A percentile compares a stretch with the other conserved stretches of the same genome.
Conservation (phyloP, 2,888 invertebrate species). For the Ethmia dodecea region DNA sequence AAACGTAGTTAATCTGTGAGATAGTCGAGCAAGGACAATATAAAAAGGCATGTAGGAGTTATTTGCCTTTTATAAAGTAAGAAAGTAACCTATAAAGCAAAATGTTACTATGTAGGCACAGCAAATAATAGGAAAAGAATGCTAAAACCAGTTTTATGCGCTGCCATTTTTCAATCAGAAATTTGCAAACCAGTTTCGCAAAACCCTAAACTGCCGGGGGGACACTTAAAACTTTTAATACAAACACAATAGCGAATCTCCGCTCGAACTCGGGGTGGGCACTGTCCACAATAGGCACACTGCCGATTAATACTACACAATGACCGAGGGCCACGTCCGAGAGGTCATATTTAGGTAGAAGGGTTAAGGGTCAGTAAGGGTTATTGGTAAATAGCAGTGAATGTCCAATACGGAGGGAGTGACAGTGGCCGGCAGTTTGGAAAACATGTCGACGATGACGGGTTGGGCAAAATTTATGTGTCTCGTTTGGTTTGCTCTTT, state of each 20-base stretch:
- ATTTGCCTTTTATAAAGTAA: too few relatives aligned
- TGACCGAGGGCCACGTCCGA: slow-evolving; percentile 56
- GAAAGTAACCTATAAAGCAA: too few relatives aligned
- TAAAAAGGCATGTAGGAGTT: too few relatives aligned
- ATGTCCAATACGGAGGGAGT: slow-evolving; percentile 54
- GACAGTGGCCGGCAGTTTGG: slow-evolving; percentile 54
- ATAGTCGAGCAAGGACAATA: too few relatives aligned
- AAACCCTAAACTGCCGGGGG: slow-evolving; percentile 39
- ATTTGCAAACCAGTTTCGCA: slow-evolving; percentile 37
- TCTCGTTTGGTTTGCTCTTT: slow-evolving; percentile 23
- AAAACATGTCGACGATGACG: slow-evolving; percentile 58
- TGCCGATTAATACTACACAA: slow-evolving; percentile 73
- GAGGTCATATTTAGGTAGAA: slow-evolving; percentile 74
- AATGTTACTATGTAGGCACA: too few relatives aligned
- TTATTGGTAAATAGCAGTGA: slow-evolving; percentile 65
- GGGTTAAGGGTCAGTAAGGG: slow-evolving; percentile 69
- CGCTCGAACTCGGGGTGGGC: slow-evolving; percentile 50
- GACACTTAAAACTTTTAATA: slow-evolving; percentile 69
- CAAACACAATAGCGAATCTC: slow-evolving; percentile 52
- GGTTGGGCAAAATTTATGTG: slow-evolving; percentile 56
- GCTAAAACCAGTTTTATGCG: slow-evolving; percentile 30
- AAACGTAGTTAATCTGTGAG: too few relatives aligned
- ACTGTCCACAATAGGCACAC: slow-evolving; percentile 63
- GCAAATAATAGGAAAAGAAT: too few relatives aligned
- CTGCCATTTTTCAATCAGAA: slow-evolving; percentile 18